Evolutionary conservation across 2,797 vertebrate species (phyloP), one percentile per base, ranked within the genome.

Genomic region (Hylomyscus alleni): DNA sequence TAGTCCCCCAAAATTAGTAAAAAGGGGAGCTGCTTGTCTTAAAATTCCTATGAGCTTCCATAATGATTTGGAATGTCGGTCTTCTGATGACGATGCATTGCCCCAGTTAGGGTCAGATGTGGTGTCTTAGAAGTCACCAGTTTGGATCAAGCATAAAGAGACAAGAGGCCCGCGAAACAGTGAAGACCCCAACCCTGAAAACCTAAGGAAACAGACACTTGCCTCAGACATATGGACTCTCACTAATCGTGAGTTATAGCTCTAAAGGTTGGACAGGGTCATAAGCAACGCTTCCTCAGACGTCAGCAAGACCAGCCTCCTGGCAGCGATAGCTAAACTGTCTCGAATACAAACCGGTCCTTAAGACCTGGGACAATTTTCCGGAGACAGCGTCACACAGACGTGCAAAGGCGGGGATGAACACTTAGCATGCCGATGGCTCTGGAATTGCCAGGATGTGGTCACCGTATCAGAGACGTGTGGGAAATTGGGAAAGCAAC

Each of bases 381-480:
- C 40, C 20, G 77, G 80, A 90, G 19, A 44, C 54, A 40, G 75
- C 0, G 34, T 20, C 76, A 86, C 47, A 75, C 17, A 17, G 67
- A n/a, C 31, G 56, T 50, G n/a, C 4, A n/a, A n/a, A 40, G 81
- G 34, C 19, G 0, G 47, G 11, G 8, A 52, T 17, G 0, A 34
- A 37, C 8, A 65, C 31, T 44, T 1, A 24, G 20, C 14, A 0
- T 1, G 9, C 26, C 1, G 2, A 34, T 0, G 58, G 19, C 69
- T 47, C 67, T 8, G 65, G 62, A 37, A 29, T 3, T n/a, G 69
- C 7, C 31, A 37, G 24, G 29, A 26, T 19, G 29, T 15, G 29
- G 22, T 1, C 3, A 29, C 0, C 6, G 62, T 0, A 0, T 65
- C 78, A 88, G 2, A 50, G 52, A 56, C 0, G 0, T 22, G 5